phyloP scores from a whole-genome alignment of 2,797 vertebrate species.

The Neosalanx taihuensis region DNA sequence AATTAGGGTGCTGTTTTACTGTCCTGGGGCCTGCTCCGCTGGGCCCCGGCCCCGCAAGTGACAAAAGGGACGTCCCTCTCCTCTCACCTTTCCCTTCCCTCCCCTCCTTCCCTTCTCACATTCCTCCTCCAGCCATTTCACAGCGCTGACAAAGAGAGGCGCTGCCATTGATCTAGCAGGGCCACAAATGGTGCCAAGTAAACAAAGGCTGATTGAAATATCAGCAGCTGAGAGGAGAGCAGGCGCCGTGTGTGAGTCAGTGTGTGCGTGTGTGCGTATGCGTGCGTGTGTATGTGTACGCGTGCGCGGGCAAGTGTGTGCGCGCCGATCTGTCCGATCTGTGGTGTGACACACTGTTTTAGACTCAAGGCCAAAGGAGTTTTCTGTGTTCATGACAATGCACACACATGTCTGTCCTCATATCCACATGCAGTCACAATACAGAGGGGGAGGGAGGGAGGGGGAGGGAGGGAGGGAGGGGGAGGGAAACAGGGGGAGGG shows the following conservation, averaged over 20 bases:
- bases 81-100: slow-evolving; percentile 3
- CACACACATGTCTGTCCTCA: slow-evolving; percentile 1
- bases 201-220: slow-evolving; percentile 54
- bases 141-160: slow-evolving; percentile 37
- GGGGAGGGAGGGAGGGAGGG: slow-evolving; percentile 21
- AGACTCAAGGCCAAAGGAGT: background rate
- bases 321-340: background rate
- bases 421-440: background rate
- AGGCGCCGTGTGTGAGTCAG: slow-evolving; percentile 9
- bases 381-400: too few species aligned
- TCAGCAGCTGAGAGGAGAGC: slow-evolving; percentile 27
- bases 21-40: slow-evolving; percentile 1
- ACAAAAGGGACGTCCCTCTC: background rate
- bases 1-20: background rate
- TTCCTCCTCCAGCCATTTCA: slow-evolving; percentile 29
- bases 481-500: slow-evolving; percentile 9
- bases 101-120: slow-evolving; percentile 20
- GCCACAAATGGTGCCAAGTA: slow-evolving; percentile 28
- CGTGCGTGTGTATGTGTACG: background rate
- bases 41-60: background rate
- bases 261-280: slow-evolving; percentile 6
- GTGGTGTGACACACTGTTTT: background rate
- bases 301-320: background rate
- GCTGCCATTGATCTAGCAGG: slow-evolving; percentile 28
- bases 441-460: slow-evolving; percentile 9